Evolutionary conservation across 2,113 vertebrate genomes (phyloP), one percentile per base, ranked within the genome.

Genomic region (Platysternon megacephalum): DNA sequence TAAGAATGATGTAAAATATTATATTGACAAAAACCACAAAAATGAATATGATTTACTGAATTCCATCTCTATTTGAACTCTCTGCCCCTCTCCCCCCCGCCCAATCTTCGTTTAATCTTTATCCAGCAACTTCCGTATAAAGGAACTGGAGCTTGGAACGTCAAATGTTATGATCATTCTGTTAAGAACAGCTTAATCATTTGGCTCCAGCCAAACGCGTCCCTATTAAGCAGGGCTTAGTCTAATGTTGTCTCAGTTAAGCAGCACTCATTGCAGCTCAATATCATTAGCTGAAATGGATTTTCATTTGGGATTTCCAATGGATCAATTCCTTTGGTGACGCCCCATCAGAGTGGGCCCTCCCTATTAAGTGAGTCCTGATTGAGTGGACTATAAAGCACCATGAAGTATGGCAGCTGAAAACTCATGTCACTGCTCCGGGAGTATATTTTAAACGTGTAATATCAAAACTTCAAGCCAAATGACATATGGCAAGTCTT

Each of bases 401-500:
- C 94, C 5, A 0, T 11, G 81, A 82, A 91, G 92, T 89, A 8
- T 58, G 3, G 94, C 94, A 94, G 79, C 89, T 91, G 92, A 92
- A 97, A 94, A 98, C 96, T 97, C 95, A 96, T 83, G 94, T 4
- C 53, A 90, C 86, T 94, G 3, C 90, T 97, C 83, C 55, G 93
- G 88, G 88, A 97, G 83, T 98, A 97, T 98, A 94, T 86, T 96
- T 96, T 96, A 84, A 93, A 95, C 93, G 93, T 96, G 85, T 1
- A 93, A 95, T 96, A 96, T 94, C 96, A 94, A 96, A 97, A 86
- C 90, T 95, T 97, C 97, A 96, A 96, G 84, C 68, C 84, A 56
- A 32, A 11, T 97, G 90, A 96, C 95, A 96, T 74, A 84, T n/a
- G 19, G 96, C 91, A 92, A 96, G 87, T 51, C 72, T 74, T 98